A percentile compares a stretch with the other conserved stretches of the same genome.
Evolutionary conservation across 2,888 invertebrate genomes (phyloP).

Genomic region (Hesperia comma): DNA sequence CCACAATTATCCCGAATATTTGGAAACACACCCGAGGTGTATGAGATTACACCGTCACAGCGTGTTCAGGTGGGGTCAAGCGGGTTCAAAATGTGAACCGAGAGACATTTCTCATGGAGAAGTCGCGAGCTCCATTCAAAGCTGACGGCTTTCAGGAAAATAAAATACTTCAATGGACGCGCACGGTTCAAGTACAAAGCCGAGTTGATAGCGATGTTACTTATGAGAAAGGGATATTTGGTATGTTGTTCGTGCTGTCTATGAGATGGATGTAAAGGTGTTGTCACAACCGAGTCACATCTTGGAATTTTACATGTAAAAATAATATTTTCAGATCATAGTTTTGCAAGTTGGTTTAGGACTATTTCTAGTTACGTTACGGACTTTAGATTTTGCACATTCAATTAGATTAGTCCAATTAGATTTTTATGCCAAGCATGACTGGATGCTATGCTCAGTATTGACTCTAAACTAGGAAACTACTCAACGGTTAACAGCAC

Average conservation of each 20-base stretch:
- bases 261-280: neutral
- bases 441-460: no score
- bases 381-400: no score
- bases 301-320: no score
- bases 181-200: neutral
- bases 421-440: no score
- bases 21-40: neutral
- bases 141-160: neutral
- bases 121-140: constrained; percentile 10
- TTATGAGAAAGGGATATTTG: neutral
- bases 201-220: neutral
- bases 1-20: neutral
- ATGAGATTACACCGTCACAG: constrained; percentile 15
- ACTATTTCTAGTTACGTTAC: no score
- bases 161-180: constrained; percentile 2
- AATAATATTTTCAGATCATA: no score
- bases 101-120: constrained; percentile 6
- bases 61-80: constrained; percentile 19
- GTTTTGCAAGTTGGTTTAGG: no score
- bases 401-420: no score
- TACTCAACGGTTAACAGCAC: no score
- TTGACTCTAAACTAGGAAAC: no score
- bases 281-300: no score
- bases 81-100: constrained; percentile 18
- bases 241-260: neutral